phyloP scores from a whole-genome alignment of 92 coral and sea anemone genomes.

The Hydrozoanthus gracilis region DNA sequence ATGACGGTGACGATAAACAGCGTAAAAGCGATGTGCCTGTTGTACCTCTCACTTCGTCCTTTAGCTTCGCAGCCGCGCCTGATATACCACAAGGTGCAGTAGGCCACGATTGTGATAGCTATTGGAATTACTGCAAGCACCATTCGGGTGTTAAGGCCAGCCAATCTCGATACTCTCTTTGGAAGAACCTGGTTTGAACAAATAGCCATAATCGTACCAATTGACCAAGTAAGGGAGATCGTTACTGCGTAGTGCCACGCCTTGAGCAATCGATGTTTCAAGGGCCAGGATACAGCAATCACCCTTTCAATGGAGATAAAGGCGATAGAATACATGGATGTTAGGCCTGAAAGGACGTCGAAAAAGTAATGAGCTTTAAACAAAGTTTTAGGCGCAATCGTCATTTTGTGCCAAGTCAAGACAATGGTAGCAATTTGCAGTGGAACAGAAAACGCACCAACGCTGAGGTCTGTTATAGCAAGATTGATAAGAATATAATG shows the following conservation, averaged over 20 bases:
- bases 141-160: conserved; percentile 3
- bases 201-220: not conserved
- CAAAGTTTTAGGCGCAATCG: too few relatives aligned
- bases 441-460: conserved; percentile 24
- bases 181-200: conserved; percentile 5
- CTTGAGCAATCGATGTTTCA: conserved; percentile 4
- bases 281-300: conserved; percentile 14
- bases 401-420: not conserved
- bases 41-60: conserved; percentile 11
- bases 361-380: conserved; percentile 1
- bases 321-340: conserved; percentile 25
- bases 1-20: conserved; percentile 13
- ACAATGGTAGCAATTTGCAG: not conserved
- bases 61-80: conserved; percentile 4
- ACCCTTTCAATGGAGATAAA: conserved; percentile 38
- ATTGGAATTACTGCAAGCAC: conserved; percentile 15
- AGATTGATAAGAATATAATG: conserved; percentile 17
- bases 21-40: conserved; percentile 19
- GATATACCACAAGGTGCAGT: conserved; percentile 21
- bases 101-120: not conserved
- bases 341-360: conserved; percentile 17
- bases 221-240: conserved; percentile 27
- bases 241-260: conserved; percentile 24
- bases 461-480: conserved; percentile 26
- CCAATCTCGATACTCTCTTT: not conserved